Conservation (phyloP, 2,113 vertebrate species). For the Gymnarchus niloticus region DNA sequence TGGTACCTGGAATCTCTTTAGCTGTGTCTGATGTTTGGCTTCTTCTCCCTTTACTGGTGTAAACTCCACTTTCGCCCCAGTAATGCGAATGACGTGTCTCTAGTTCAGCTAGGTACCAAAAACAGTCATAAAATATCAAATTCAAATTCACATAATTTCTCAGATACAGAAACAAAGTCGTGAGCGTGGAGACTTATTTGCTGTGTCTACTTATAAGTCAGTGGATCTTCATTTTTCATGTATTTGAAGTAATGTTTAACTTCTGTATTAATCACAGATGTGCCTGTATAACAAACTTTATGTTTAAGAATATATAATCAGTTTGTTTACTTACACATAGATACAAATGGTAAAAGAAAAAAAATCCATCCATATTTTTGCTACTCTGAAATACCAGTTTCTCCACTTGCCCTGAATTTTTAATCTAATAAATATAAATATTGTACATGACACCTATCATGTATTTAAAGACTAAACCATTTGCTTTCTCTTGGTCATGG, state of each 20-base stretch:
- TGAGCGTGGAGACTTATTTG: background rate
- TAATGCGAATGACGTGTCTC: background rate
- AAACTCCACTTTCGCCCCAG: background rate
- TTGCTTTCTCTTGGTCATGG: too few relatives aligned
- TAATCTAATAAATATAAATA: too few relatives aligned
- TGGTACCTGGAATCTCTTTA: background rate
- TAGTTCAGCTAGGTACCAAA: background rate
- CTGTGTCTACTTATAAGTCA: background rate
- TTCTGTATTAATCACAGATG: background rate
- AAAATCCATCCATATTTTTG: background rate
- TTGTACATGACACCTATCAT: background rate
- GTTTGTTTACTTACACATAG: background rate
- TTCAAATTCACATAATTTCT: background rate
- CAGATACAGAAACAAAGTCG: background rate
- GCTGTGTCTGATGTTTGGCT: background rate
- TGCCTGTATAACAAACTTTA: background rate
- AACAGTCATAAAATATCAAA: background rate
- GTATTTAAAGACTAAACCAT: background rate
- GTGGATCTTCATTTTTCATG: background rate
- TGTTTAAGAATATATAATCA: background rate
- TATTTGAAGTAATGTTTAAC: background rate
- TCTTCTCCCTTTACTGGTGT: background rate
- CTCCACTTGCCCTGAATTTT: too few relatives aligned
- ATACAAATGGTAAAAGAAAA: background rate
- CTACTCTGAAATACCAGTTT: background rate